Percentiles rank a stretch among this genome's conserved stretches.
Conservation (phyloP, 2,888 invertebrate genomes). For the Zaprionus lineosus region DNA sequence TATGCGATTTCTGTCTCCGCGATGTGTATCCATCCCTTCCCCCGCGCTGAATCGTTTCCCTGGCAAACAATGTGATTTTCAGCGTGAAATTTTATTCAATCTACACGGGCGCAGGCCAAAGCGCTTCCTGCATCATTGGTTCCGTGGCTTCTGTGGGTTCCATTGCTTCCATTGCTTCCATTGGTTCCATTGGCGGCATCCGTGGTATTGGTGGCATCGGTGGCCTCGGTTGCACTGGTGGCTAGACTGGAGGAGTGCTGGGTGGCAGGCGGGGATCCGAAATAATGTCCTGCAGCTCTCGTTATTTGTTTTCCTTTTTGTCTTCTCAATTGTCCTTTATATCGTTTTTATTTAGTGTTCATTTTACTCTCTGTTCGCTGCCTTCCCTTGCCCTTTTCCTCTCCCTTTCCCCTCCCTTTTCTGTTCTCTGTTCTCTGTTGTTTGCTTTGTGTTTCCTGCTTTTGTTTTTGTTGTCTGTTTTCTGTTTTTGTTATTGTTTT, state of each 20-base stretch:
- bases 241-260: no score
- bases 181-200: slow-evolving; percentile 39
- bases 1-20: slow-evolving; percentile 10
- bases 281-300: slow-evolving; percentile 25
- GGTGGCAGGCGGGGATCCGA: slow-evolving; percentile 1
- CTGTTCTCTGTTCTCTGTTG: no score
- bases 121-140: slow-evolving; percentile 24
- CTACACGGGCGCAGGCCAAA: slow-evolving; percentile 31
- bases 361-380: no score
- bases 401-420: neutral
- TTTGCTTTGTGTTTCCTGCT: slow-evolving; percentile 5
- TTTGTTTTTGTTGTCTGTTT: no score
- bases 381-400: slow-evolving; percentile 13
- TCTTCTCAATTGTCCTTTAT: slow-evolving; percentile 26
- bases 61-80: slow-evolving; percentile 70
- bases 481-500: slow-evolving; percentile 26
- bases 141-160: slow-evolving; percentile 44
- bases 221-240: no score
- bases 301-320: neutral
- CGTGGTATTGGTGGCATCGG: no score
- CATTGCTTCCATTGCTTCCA: no score
- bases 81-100: slow-evolving; percentile 74
- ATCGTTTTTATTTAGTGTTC: slow-evolving; percentile 18
- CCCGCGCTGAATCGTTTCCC: slow-evolving; percentile 50
- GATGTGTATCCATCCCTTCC: slow-evolving; percentile 18